These are phyloP conservation scores for Nanger granti DNA, from an alignment of 2,113 vertebrate species.

Conservation along the genomic window DNA sequence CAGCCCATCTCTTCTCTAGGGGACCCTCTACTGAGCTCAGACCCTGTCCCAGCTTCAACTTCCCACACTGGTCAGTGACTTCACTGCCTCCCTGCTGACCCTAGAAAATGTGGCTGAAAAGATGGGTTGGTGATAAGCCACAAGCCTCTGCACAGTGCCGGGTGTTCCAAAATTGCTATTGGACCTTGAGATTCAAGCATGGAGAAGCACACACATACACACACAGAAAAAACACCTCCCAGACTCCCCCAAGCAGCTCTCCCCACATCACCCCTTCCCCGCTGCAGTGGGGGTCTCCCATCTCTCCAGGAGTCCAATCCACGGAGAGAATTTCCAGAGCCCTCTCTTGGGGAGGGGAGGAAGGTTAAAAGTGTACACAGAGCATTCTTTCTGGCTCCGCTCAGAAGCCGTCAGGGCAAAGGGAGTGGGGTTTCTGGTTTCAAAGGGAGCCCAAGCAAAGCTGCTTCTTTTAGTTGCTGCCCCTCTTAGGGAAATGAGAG, in stretches of 20 bases:
- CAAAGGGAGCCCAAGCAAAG: constrained; percentile 55
- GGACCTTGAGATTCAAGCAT: neutral
- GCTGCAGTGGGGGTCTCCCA: neutral
- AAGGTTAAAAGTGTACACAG: neutral
- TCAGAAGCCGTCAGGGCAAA: constrained; percentile 59
- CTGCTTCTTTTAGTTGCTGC: constrained; percentile 54
- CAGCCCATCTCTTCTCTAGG: neutral
- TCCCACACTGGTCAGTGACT: neutral
- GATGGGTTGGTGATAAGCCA: neutral
- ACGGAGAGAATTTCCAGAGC: neutral
- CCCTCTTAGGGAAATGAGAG: constrained; percentile 59
- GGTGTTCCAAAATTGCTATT: neutral
- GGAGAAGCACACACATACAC: fast-evolving
- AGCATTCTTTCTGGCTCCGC: constrained; percentile 62
- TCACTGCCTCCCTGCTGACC: neutral
- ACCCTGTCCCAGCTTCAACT: neutral
- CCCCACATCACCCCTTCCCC: neutral
- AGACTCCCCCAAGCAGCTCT: neutral
- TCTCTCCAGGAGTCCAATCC: neutral
- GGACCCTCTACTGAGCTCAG: neutral
- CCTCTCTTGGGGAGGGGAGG: neutral
- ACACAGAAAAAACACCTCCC: neutral
- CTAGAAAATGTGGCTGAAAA: neutral
- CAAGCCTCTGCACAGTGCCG: fast-evolving
- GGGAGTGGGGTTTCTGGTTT: constrained; percentile 73